Percentiles rank a stretch among this genome's conserved stretches.
Evolutionary conservation across 2,113 vertebrate genomes (phyloP).

Genomic region (Xerus inauris): DNA sequence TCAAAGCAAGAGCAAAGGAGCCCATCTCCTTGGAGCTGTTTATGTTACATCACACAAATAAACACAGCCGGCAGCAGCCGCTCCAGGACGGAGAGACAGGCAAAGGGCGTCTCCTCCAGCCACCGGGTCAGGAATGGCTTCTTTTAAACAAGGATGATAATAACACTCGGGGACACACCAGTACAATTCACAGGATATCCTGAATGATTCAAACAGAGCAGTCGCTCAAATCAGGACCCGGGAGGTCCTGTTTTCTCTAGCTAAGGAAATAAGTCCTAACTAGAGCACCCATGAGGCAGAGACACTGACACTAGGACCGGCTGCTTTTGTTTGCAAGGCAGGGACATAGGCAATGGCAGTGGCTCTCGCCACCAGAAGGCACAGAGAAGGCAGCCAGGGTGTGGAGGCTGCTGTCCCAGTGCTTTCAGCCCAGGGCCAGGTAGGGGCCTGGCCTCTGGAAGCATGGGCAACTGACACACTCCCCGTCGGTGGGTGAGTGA

Average conservation of each 20-base stretch:
- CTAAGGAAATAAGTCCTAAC: neutral
- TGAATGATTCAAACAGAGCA: neutral
- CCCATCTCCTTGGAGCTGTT: slow-evolving; percentile 80
- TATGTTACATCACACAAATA: slow-evolving; percentile 74
- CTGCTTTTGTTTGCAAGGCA: neutral
- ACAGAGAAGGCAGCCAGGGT: neutral
- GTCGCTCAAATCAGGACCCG: neutral
- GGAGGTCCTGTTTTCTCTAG: neutral
- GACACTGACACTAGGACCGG: neutral
- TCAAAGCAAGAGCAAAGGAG: slow-evolving; percentile 35
- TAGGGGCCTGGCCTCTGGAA: neutral
- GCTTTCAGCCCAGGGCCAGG: neutral
- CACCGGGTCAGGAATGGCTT: neutral
- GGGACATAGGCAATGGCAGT: neutral
- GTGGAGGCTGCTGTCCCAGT: neutral
- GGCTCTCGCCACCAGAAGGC: neutral
- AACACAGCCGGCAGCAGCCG: slow-evolving; percentile 56
- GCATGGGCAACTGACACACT: too few species aligned
- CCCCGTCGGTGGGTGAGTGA: neutral
- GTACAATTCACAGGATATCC: neutral
- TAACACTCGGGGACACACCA: neutral
- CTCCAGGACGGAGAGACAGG: neutral
- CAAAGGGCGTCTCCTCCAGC: neutral
- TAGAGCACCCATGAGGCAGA: neutral
- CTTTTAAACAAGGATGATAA: neutral